Evolutionary conservation across 2,888 invertebrate species (phyloP), one percentile per base, ranked within the genome.

Genomic region (Acronicta aceris): DNA sequence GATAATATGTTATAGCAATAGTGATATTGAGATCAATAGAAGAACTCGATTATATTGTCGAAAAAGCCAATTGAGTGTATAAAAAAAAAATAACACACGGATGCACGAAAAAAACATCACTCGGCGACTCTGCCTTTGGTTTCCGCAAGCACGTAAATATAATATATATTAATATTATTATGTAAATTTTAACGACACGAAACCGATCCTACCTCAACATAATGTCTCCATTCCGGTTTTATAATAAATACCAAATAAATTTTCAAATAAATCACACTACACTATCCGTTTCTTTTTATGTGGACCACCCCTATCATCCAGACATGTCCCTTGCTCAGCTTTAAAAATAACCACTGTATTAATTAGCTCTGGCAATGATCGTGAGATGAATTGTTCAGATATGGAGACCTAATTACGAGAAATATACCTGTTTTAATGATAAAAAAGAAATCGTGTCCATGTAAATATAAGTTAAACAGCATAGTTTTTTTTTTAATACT

Each of bases 381-480:
- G 77, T 78, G 77, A 78, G 77, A 79, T 79, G 79, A 62, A 64
- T 71, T 61, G 74, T 63, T 10, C 33, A 15, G 77, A 78, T 78
- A 79, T 59, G 47, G 57, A 65, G 71, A 52, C 66, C 68, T 78
- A 78, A 78, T 78, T 78, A 73, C 71, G 40, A 64, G 69, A 65
- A 70, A 65, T 71, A 66, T 78, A 67, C 69, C 62, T 55, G 68
- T 77, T 78, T 77, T 66, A 65, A 71, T 62, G 50, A 58, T 50
- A 56, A 68, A 68, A 60, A 58, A 76, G 9, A 68, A 43, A 65
- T 36, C 57, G 59, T 43, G 54, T 48, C 40, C 33, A 17, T 48
- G 49, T 58, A 52, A 59, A 67, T 63, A 63, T 64, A 42, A 65
- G 52, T 73, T 63, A 70, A 70, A 62, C 60, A 43, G 50, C 17